Conservation (phyloP, 1,140 invertebrate genomes). For the Ganaspis sp. region DNA sequence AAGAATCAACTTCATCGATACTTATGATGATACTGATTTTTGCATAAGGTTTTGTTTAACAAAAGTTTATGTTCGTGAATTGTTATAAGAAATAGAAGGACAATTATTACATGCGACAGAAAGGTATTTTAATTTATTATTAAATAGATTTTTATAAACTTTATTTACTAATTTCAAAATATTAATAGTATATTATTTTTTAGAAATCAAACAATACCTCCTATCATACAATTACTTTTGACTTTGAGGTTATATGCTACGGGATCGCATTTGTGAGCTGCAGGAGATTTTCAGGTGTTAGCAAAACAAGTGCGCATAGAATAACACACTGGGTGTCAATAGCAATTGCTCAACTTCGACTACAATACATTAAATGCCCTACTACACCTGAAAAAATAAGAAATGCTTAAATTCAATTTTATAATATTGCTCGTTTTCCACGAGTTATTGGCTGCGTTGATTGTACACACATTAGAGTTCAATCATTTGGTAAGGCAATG, state of each 20-base stretch:
- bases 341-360: not conserved
- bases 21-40: not conserved
- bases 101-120: not conserved
- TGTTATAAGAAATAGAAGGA: not conserved
- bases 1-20: not conserved
- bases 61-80: not conserved
- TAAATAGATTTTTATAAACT: too few species aligned
- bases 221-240: not conserved
- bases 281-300: not conserved
- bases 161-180: too few species aligned
- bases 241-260: not conserved
- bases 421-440: constrained; percentile 63
- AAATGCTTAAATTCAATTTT: constrained; percentile 57
- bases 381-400: not conserved
- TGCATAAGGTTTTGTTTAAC: not conserved
- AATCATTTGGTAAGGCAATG: constrained; percentile 55
- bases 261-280: not conserved
- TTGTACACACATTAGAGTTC: constrained; percentile 64
- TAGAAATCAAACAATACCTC: not conserved
- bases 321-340: not conserved
- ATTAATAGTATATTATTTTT: not conserved
- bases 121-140: too few species aligned
- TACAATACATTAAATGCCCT: not conserved
- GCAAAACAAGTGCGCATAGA: not conserved
- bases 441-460: constrained; percentile 70